A percentile compares a stretch with the other conserved stretches of the same genome.
Evolutionary conservation across 2,113 vertebrate species (phyloP).

Genomic region (Chionis minor): DNA sequence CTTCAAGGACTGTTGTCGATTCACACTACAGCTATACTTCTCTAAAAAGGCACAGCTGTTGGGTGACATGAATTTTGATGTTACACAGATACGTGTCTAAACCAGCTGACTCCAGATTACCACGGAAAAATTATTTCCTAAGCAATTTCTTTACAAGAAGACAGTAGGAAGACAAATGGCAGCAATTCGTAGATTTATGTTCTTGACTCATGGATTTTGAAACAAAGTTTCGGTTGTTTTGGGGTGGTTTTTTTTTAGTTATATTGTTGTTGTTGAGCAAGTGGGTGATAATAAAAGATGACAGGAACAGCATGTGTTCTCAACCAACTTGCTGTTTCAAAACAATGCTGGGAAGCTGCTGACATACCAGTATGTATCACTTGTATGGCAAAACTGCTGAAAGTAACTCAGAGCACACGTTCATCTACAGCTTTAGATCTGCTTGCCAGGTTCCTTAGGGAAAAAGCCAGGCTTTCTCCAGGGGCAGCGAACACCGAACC

Average conservation of each 20-base stretch:
- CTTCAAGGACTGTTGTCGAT: background rate
- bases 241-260: background rate
- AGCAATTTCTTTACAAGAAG: background rate
- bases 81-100: background rate
- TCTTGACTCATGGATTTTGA: background rate
- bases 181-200: background rate
- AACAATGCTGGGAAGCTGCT: slow-evolving; percentile 25
- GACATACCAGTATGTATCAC: background rate
- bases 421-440: background rate
- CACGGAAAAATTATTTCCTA: background rate
- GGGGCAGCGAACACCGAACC: background rate
- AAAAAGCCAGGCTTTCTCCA: background rate
- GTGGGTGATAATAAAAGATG: background rate
- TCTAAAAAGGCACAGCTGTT: background rate
- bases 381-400: background rate
- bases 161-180: background rate
- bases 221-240: background rate
- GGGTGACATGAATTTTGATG: background rate
- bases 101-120: background rate
- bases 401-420: background rate
- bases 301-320: background rate
- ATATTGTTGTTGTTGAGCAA: background rate
- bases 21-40: background rate
- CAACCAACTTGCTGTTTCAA: background rate
- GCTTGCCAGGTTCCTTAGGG: background rate